Conservation (phyloP, 2,888 invertebrate genomes). For the Taphrorychus bicolor region DNA sequence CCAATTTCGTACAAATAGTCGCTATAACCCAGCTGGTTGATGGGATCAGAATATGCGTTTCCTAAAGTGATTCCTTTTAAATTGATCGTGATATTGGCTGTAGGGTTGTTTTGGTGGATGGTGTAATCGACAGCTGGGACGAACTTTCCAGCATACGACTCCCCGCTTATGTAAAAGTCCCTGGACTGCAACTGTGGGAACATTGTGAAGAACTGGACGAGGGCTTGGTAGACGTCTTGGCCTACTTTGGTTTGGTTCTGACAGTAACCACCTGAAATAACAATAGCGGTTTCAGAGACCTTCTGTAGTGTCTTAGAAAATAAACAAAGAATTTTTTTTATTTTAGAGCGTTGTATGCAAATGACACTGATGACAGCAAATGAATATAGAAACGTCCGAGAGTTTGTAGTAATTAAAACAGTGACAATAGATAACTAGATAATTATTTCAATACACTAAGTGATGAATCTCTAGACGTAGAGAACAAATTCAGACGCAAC, state of each 20-base stretch:
- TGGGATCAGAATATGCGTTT: constrained; percentile 81
- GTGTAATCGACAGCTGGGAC: constrained; percentile 79
- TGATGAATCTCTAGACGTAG: no score
- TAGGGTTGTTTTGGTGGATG: constrained; percentile 70
- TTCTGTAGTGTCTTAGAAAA: no score
- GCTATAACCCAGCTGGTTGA: constrained; percentile 77
- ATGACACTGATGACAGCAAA: no score
- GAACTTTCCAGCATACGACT: constrained; percentile 84
- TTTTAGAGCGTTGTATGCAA: no score
- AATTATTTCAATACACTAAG: no score
- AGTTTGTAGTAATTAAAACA: no score
- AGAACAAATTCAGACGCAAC: no score
- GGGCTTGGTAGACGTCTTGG: constrained; percentile 75
- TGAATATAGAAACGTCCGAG: no score
- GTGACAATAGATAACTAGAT: no score
- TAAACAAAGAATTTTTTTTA: no score
- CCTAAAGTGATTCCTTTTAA: constrained; percentile 78
- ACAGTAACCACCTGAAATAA: constrained; percentile 82
- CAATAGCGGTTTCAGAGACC: no score
- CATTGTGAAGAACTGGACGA: constrained; percentile 83
- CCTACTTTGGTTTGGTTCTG: constrained; percentile 82
- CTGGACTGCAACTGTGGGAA: constrained; percentile 78
- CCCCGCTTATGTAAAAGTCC: constrained; percentile 88
- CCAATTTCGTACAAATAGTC: constrained; percentile 83
- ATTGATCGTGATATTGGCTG: constrained; percentile 72